Evolutionary conservation across 2,113 vertebrate genomes (phyloP).

Genomic region (Pelusios castaneus): DNA sequence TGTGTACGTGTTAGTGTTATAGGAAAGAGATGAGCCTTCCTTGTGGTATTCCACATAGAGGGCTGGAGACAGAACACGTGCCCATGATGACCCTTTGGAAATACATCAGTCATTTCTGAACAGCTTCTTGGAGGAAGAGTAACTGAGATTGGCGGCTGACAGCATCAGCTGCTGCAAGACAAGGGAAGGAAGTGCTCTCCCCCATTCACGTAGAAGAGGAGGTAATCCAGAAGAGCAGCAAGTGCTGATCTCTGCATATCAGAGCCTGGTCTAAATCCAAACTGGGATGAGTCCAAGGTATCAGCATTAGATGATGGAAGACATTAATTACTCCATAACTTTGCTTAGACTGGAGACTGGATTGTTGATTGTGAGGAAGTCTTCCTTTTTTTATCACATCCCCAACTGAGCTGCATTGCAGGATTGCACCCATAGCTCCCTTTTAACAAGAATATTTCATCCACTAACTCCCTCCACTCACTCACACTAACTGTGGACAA

Average conservation of each 20-base stretch:
- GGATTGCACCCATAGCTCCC: not conserved
- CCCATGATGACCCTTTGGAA: not conserved
- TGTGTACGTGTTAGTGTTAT: not conserved
- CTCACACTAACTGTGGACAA: not conserved
- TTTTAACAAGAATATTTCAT: slow-evolving; percentile 14
- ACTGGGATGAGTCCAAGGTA: not conserved
- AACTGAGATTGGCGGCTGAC: not conserved
- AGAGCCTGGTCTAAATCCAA: not conserved
- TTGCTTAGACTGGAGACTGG: not conserved
- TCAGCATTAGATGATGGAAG: rapidly evolving
- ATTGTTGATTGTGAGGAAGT: not conserved
- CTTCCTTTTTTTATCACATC: not conserved
- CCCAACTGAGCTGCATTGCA: not conserved
- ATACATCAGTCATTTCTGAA: not conserved
- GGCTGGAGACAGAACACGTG: not conserved
- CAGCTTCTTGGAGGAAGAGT: not conserved
- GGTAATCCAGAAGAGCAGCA: not conserved
- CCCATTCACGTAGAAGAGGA: not conserved
- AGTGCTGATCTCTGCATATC: not conserved
- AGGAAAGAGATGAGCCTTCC: not conserved
- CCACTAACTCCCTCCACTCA: not conserved
- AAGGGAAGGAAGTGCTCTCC: not conserved
- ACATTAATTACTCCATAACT: not conserved
- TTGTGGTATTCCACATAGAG: not conserved
- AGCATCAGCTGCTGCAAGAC: not conserved